Evolutionary conservation across 2,888 invertebrate species (phyloP).

Genomic region (Epinotia ramella): DNA sequence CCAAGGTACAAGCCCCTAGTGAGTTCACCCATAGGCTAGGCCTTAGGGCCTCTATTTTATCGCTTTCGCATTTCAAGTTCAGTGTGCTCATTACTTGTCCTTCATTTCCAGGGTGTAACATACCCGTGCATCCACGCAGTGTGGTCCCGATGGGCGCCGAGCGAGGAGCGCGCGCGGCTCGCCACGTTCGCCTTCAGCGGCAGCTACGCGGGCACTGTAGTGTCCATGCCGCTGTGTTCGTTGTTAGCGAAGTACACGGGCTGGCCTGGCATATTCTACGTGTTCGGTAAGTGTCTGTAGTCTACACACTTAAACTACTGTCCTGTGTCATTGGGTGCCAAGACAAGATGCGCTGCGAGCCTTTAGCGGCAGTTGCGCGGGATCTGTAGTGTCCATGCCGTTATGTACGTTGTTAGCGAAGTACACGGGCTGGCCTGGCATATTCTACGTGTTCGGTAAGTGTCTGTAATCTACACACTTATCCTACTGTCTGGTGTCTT

Average conservation of each 20-base stretch:
- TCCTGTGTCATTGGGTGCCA: constrained; percentile 94
- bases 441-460: constrained; percentile 92
- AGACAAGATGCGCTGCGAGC: constrained; percentile 92
- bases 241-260: constrained; percentile 89
- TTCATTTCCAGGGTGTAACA: constrained; percentile 87
- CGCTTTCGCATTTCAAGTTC: too few relatives aligned
- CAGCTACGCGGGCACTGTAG: constrained; percentile 93
- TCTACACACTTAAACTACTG: too few relatives aligned
- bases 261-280: constrained; percentile 94
- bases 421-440: constrained; percentile 91
- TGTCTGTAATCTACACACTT: too few relatives aligned
- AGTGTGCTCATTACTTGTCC: too few relatives aligned
- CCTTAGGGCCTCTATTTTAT: too few relatives aligned
- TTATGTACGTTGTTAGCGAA: constrained; percentile 90
- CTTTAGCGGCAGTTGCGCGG: constrained; percentile 94
- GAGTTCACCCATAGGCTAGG: too few relatives aligned
- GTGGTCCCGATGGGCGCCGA: constrained; percentile 94
- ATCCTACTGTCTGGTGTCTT: too few relatives aligned
- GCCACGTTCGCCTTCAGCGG: constrained; percentile 94
- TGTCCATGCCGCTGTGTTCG: constrained; percentile 92
- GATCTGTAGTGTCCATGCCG: constrained; percentile 94
- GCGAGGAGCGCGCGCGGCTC: constrained; percentile 90
- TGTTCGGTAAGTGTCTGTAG: constrained; percentile 89
- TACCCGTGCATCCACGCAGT: constrained; percentile 93
- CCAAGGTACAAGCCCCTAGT: too few relatives aligned